Percentiles rank a stretch among this genome's conserved stretches.
phyloP scores from a whole-genome alignment of 2,888 invertebrate species.

The Metallyticus violacea region DNA sequence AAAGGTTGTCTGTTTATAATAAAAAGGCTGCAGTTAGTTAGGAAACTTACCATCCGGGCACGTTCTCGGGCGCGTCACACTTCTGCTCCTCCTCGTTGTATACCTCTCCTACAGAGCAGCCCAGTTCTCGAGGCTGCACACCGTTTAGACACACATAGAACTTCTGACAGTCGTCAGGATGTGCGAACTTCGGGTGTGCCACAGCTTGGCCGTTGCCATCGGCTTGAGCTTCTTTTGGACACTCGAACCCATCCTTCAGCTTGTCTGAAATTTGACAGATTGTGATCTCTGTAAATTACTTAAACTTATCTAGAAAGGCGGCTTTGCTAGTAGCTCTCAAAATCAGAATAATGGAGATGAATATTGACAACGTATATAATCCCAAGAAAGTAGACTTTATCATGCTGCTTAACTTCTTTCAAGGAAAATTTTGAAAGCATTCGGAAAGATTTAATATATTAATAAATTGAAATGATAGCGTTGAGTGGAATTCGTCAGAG shows the following conservation, averaged over 20 bases:
- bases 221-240: constrained; percentile 66
- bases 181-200: constrained; percentile 81
- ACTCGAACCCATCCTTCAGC: constrained; percentile 79
- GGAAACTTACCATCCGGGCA: constrained; percentile 74
- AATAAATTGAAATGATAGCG: too few species aligned
- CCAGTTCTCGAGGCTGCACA: constrained; percentile 80
- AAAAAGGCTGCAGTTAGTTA: not conserved
- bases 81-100: constrained; percentile 82
- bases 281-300: too few species aligned
- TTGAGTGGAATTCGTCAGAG: too few species aligned
- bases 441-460: too few species aligned
- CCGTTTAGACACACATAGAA: constrained; percentile 90
- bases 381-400: too few species aligned
- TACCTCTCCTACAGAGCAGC: constrained; percentile 84
- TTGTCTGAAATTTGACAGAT: constrained; percentile 56
- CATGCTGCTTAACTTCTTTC: too few species aligned
- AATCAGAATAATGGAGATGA: too few species aligned
- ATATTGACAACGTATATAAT: too few species aligned
- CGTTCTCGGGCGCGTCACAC: constrained; percentile 89
- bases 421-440: too few species aligned
- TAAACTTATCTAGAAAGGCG: too few species aligned
- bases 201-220: constrained; percentile 69
- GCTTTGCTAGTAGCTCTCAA: too few species aligned
- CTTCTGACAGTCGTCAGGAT: constrained; percentile 84
- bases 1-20: not conserved